Evolutionary conservation across 2,797 vertebrate species (phyloP), one percentile per base, ranked within the genome.

Genomic region (Periophthalmus magnuspinnatus): DNA sequence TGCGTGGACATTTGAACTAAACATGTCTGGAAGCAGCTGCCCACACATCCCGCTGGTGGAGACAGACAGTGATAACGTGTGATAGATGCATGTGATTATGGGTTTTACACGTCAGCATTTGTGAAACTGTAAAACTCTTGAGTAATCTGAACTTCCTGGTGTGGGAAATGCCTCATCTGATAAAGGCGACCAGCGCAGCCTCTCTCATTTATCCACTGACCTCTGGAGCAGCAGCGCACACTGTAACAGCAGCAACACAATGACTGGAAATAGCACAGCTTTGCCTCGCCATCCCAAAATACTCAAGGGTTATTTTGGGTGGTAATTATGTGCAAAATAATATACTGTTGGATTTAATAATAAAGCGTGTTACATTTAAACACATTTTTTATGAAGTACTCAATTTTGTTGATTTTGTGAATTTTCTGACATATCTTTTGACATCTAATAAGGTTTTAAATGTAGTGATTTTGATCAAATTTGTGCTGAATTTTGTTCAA

Each of bases 21-120:
- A 41, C 11, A 13, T 41, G 13, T 14, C 28, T 28, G 28, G 28
- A 28, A 28, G 28, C 28, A 28, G 28, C 28, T 28, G 28, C 28
- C 28, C 28, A 28, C 28, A 3, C 28, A 68, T 76, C 72, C 67
- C 54, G 65, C 62, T 54, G 61, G 59, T 83, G 28, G 28, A 28
- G 84, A 81, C 81, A 73, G 76, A 61, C 4, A 68, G 74, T 78
- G 81, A 84, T 82, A 83, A 81, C 82, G 61, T 80, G 68, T 81
- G 85, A 92, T 85, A 73, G 80, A 90, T 91, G 81, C 72, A 70
- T 76, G 79, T 10, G 76, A 87, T 89, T 82, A 79, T 85, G 72
- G 78, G 55, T 86, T 79, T 76, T 79, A 70, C 79, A 16, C 11
- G 13, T 83, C 84, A 74, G 84, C 66, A 68, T 88, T 87, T 90